Conservation (phyloP, 53 echinoderm and acorn worm genomes). For the Holothuria scabra region DNA sequence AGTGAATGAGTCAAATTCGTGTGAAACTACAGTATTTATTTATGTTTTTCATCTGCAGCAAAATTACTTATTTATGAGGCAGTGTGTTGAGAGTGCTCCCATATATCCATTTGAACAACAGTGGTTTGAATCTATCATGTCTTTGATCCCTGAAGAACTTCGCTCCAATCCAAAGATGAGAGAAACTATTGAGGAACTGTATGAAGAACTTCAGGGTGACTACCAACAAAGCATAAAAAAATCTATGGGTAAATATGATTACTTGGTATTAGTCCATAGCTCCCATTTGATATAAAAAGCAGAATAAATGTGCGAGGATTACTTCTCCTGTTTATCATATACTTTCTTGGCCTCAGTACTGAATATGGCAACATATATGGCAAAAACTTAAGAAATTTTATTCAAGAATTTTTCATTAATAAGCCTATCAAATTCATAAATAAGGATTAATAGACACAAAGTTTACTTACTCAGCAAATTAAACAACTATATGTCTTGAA, state of each 20-base stretch:
- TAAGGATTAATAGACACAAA: too few relatives aligned
- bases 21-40: neutral
- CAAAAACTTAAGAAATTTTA: too few relatives aligned
- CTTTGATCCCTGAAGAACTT: conserved; percentile 73
- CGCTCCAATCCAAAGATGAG: conserved; percentile 63
- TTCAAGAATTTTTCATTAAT: too few relatives aligned
- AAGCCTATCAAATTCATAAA: too few relatives aligned
- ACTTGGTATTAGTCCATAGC: neutral
- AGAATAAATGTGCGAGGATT: too few relatives aligned
- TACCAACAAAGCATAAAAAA: conserved; percentile 89
- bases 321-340: too few relatives aligned
- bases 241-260: conserved; percentile 82
- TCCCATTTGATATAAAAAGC: too few relatives aligned
- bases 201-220: conserved; percentile 78
- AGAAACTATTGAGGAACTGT: conserved; percentile 79
- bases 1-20: neutral
- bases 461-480: too few relatives aligned
- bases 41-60: conserved; percentile 53
- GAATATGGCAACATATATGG: too few relatives aligned
- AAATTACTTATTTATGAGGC: conserved; percentile 96
- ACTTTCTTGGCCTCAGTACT: too few relatives aligned
- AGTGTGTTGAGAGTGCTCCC: conserved; percentile 93
- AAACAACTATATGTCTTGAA: too few relatives aligned
- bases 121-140: conserved; percentile 77
- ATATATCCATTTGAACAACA: conserved; percentile 78